phyloP scores from a whole-genome alignment of 2,797 vertebrate species.

The Enteromius unitaeniatus region DNA sequence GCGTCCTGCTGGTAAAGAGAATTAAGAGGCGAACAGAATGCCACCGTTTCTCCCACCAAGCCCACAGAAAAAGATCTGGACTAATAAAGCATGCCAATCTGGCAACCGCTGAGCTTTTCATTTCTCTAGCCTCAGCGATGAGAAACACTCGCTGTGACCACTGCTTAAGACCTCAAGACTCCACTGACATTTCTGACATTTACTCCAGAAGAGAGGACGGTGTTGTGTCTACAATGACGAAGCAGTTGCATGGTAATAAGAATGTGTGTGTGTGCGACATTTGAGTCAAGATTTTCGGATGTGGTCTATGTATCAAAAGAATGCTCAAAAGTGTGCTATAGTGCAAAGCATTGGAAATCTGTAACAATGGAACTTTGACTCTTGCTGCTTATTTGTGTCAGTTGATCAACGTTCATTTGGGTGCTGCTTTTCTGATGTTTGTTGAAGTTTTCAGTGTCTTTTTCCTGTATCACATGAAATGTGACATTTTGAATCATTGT shows the following conservation, averaged over 20 bases:
- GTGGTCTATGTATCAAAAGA: too few relatives aligned
- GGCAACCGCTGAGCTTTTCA: conserved; percentile 60
- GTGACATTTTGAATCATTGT: too few relatives aligned
- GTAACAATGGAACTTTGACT: too few relatives aligned
- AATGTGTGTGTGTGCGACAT: not conserved
- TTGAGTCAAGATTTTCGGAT: too few relatives aligned
- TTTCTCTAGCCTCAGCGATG: conserved; percentile 38
- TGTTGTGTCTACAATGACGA: conserved; percentile 37
- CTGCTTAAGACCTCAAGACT: conserved; percentile 42
- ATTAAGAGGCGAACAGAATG: conserved; percentile 60
- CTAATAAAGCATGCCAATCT: conserved; percentile 55
- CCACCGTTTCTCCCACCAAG: conserved; percentile 45
- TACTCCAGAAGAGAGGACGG: conserved; percentile 30
- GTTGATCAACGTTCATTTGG: too few relatives aligned
- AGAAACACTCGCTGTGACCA: conserved; percentile 45
- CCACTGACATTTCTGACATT: conserved; percentile 60
- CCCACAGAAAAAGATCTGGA: conserved; percentile 37
- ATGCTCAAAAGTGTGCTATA: too few relatives aligned
- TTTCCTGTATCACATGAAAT: too few relatives aligned
- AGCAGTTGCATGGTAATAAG: not conserved
- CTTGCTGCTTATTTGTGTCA: too few relatives aligned
- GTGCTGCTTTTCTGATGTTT: too few relatives aligned
- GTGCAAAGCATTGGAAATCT: too few relatives aligned
- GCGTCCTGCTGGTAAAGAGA: conserved; percentile 59
- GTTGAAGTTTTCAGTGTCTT: too few relatives aligned